Evolutionary conservation across 1,140 invertebrate genomes (phyloP).

Genomic region (Agrypnia vestita): DNA sequence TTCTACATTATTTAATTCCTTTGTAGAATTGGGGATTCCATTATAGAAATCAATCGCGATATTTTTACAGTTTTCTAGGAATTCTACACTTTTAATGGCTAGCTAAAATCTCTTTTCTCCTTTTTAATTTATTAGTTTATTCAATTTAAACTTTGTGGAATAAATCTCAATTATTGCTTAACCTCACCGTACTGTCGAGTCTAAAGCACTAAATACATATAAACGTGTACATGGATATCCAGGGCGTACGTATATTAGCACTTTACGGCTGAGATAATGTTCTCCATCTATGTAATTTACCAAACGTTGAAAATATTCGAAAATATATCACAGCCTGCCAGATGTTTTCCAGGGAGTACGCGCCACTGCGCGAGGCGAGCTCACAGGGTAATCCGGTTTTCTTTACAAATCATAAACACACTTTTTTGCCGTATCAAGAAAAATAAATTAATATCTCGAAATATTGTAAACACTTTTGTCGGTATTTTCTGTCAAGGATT

Average conservation of each 20-base stretch:
- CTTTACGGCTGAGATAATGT: constrained; percentile 18
- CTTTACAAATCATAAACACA: constrained; percentile 3
- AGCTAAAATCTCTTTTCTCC: too few species aligned
- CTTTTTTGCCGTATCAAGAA: too few species aligned
- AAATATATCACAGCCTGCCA: constrained; percentile 18
- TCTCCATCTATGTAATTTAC: constrained; percentile 24
- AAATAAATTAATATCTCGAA: too few species aligned
- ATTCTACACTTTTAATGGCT: too few species aligned
- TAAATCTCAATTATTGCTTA: constrained; percentile 27
- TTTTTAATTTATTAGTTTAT: too few species aligned
- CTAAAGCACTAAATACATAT: background rate
- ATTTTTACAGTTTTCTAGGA: too few species aligned
- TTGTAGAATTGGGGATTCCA: too few species aligned
- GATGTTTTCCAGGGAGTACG: constrained; percentile 6
- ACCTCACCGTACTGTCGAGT: constrained; percentile 2
- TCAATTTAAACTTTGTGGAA: background rate
- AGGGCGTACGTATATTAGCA: background rate
- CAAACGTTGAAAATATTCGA: constrained; percentile 1
- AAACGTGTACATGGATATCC: constrained; percentile 5
- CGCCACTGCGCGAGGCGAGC: background rate
- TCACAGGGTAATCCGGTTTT: constrained; percentile 12
- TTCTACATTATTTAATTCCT: too few species aligned
- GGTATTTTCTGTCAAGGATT: too few species aligned
- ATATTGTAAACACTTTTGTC: too few species aligned
- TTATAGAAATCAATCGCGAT: too few species aligned